Evolutionary conservation across 37 sponge, comb jelly and placozoan species (phyloP).

Genomic region (Tethya wilhelma): DNA sequence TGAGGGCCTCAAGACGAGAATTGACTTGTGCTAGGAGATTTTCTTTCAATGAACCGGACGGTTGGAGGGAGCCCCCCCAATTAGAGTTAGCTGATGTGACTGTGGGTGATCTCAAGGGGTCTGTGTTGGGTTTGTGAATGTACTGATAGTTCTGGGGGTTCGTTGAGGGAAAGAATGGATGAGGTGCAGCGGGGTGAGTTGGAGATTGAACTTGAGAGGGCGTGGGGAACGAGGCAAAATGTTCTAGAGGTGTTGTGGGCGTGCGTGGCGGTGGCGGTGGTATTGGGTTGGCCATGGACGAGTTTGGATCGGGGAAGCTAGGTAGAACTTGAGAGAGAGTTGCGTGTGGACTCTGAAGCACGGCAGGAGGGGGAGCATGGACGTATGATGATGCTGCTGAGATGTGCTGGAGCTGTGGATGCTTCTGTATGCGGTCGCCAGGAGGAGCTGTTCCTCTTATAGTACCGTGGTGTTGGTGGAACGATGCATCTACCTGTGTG

Average conservation of each 20-base stretch:
- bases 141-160: no score
- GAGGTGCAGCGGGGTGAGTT: neutral
- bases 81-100: neutral
- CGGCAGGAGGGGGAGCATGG: neutral
- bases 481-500: neutral
- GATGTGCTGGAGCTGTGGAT: neutral
- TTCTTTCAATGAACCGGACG: conserved; percentile 10
- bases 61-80: neutral
- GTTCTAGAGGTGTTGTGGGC: conserved; percentile 45
- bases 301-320: neutral
- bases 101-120: neutral
- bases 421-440: neutral
- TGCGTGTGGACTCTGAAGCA: neutral
- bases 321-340: neutral
- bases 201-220: neutral
- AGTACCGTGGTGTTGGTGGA: no score
- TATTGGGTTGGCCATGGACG: neutral
- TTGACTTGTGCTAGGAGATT: conserved; percentile 13
- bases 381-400: neutral
- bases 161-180: neutral
- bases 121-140: neutral
- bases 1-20: conserved; percentile 11
- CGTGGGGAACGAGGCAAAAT: conserved; percentile 9
- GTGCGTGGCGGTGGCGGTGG: neutral
- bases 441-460: neutral